Evolutionary conservation across 2,888 invertebrate species (phyloP).

Genomic region (Eilema griseolum): DNA sequence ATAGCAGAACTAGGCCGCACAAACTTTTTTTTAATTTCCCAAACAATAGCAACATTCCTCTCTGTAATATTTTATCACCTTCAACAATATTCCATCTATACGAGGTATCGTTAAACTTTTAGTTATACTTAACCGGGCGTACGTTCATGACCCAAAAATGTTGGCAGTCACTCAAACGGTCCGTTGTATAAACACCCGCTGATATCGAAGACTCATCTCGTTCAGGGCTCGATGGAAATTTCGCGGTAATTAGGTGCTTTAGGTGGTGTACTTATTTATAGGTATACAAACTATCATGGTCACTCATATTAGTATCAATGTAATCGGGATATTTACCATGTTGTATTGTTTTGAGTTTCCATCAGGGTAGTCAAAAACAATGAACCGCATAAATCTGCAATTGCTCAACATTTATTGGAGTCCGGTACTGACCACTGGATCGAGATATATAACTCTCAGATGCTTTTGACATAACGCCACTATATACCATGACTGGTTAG

Average conservation of each 20-base stretch:
- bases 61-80: constrained; percentile 24
- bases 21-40: not conserved
- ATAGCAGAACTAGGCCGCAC: not conserved
- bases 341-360: too few relatives aligned
- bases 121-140: constrained; percentile 70
- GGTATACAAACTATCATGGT: too few relatives aligned
- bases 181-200: constrained; percentile 63
- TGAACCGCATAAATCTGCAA: too few relatives aligned
- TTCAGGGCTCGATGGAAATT: constrained; percentile 32
- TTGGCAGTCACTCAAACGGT: constrained; percentile 74
- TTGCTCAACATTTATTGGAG: too few relatives aligned
- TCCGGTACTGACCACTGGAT: too few relatives aligned
- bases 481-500: too few relatives aligned
- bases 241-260: constrained; percentile 22
- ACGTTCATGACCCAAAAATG: constrained; percentile 77
- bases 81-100: constrained; percentile 37
- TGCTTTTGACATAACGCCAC: too few relatives aligned
- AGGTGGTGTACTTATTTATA: not conserved
- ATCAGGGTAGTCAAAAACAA: too few relatives aligned
- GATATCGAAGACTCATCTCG: constrained; percentile 36
- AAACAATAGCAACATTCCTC: not conserved
- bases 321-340: too few relatives aligned
- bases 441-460: too few relatives aligned
- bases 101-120: constrained; percentile 61
- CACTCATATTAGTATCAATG: too few relatives aligned